Conservation (phyloP, 1,140 invertebrate genomes). For the Harpegnathos saltator region DNA sequence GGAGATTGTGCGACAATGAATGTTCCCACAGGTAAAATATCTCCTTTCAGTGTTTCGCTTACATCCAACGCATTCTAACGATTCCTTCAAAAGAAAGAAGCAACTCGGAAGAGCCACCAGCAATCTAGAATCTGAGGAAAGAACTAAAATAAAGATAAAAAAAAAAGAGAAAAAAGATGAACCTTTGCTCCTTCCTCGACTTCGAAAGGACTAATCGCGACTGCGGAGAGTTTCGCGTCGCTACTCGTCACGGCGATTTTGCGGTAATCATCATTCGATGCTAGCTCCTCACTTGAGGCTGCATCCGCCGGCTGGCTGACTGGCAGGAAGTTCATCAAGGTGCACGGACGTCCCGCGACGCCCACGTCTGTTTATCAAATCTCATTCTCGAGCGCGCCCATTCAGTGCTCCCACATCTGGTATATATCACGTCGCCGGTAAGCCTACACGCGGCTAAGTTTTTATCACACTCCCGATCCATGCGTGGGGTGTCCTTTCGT, state of each 20-base stretch:
- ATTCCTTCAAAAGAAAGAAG: too few relatives aligned
- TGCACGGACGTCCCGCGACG: slow-evolving; percentile 24
- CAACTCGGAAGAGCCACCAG: too few relatives aligned
- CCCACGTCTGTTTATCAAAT: slow-evolving; percentile 45
- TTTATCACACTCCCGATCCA: slow-evolving; percentile 11
- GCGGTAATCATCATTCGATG: neutral
- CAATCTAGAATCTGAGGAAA: too few relatives aligned
- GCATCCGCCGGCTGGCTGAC: slow-evolving; percentile 6
- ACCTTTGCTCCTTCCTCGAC: neutral
- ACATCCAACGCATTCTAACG: too few relatives aligned
- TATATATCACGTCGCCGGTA: slow-evolving; percentile 31
- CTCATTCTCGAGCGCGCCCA: slow-evolving; percentile 46
- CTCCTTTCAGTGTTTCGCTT: neutral
- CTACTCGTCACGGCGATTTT: neutral
- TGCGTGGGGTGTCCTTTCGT: slow-evolving; percentile 10
- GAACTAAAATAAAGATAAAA: neutral
- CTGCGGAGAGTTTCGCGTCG: neutral
- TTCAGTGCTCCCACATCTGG: slow-evolving; percentile 44
- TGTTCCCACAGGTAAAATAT: neutral
- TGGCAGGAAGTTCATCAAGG: slow-evolving; percentile 44
- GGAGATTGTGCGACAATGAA: neutral
- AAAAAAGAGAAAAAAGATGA: neutral
- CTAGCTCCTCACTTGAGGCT: neutral
- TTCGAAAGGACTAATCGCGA: neutral
- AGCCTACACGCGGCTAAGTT: slow-evolving; percentile 23